Conservation (phyloP, 1,140 invertebrate genomes). For the roundworm (Caenorhabditis elegans) region WBcel235 BX284605.5:14971001-14971500, state of each 20-base stretch:
- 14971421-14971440: background rate
- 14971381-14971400: too few species aligned
- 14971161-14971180: background rate
- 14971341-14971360: background rate
- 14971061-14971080: too few species aligned
- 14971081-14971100: too few species aligned
- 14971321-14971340: background rate
- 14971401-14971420: background rate
- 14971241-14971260: background rate
- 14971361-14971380: background rate
- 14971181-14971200: too few species aligned
- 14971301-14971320: too few species aligned
- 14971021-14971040: too few species aligned
- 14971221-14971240: background rate
- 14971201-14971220: too few species aligned
- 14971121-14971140: too few species aligned
- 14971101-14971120: too few species aligned
- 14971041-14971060: too few species aligned
- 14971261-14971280: background rate
- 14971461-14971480: constrained; percentile 14
- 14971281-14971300: background rate
- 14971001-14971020: too few species aligned
- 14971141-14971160: too few species aligned
- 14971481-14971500: background rate
- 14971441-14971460: background rate